Base-by-base conservation (phyloP, 2,797 vertebrate genomes). In the Remorina albescens region DNA sequence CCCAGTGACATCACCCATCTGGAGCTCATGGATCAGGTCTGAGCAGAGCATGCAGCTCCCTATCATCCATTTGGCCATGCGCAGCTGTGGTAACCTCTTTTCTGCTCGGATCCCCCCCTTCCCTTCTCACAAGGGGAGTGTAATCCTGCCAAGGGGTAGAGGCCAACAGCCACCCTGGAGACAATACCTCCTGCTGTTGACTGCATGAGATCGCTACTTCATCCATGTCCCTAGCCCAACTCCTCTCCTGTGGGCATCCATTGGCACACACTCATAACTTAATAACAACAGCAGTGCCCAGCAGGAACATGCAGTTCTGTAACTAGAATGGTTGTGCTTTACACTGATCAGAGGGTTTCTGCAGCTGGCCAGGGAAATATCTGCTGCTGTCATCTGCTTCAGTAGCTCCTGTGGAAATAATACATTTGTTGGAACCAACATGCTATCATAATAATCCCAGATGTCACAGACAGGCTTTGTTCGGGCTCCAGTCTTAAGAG, bases 1-100 rank as follows among this genome's bases (percentile, higher is more conserved):
- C 85, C 80, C 41, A 28, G 78, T 88, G 88, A 87, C 88, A 89
- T 89, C 79, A 73, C 87, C 90, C 92, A 93, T 93, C 92, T 94
- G 93, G 86, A 89, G 86, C 74, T 79, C 67, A 80, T 80, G 82
- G 84, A 85, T 89, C 86, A 90, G 80, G 72, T 81, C 71, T 37
- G 54, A 71, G 61, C 69, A 64, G 80, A 71, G 72, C 47, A 37
- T 60, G 39, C 39, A 78, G 76, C 77, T 76, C 80, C 41, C 74
- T 71, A 10, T 59, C 18, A 28, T 87, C 84, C 74, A 81, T 13
- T 46, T 81, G 79, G 83, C 67, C 72, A 75, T 76, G 76, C 82
- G 88, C 88, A 91, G 90, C 90, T 92, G 91, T 68, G 71, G 64
- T 71, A 74, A 79, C 79, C 83, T 78, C 76, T 72, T 76, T 80